Percentiles rank a stretch among this genome's conserved stretches.
phyloP scores from a whole-genome alignment of 2,113 vertebrate genomes.

The Platysternon megacephalum region DNA sequence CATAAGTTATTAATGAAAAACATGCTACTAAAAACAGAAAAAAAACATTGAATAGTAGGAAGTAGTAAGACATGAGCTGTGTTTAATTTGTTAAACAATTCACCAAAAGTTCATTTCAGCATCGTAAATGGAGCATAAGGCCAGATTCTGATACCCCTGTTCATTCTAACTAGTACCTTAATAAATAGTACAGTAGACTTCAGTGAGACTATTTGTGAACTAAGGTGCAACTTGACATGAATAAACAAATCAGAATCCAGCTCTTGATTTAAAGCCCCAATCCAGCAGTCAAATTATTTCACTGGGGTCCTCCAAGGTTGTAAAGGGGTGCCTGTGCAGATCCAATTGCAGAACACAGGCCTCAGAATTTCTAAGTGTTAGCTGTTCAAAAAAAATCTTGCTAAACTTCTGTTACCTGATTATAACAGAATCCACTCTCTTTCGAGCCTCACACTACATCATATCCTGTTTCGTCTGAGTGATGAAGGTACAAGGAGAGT shows the following conservation, averaged over 20 bases:
- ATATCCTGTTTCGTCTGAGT: neutral
- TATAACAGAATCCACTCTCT: neutral
- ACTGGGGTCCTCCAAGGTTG: neutral
- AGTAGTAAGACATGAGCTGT: accelerated
- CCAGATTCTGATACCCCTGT: neutral
- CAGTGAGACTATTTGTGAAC: neutral
- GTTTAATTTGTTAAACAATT: neutral
- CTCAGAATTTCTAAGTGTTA: accelerated
- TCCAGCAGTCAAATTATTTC: neutral
- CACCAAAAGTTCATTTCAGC: neutral
- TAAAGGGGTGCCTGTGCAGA: too few species aligned
- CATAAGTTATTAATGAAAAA: neutral
- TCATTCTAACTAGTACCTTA: neutral
- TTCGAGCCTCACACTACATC: neutral
- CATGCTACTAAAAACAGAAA: neutral
- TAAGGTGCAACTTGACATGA: neutral
- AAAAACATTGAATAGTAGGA: neutral
- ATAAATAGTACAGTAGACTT: neutral
- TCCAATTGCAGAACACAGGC: too few species aligned
- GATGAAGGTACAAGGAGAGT: neutral
- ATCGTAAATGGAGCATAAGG: neutral
- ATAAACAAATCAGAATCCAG: neutral
- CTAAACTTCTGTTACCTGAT: neutral
- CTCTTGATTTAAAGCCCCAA: neutral
- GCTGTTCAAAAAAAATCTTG: too few species aligned